Evolutionary conservation across 2,113 vertebrate species (phyloP).

Genomic region (Thunnus thynnus): DNA sequence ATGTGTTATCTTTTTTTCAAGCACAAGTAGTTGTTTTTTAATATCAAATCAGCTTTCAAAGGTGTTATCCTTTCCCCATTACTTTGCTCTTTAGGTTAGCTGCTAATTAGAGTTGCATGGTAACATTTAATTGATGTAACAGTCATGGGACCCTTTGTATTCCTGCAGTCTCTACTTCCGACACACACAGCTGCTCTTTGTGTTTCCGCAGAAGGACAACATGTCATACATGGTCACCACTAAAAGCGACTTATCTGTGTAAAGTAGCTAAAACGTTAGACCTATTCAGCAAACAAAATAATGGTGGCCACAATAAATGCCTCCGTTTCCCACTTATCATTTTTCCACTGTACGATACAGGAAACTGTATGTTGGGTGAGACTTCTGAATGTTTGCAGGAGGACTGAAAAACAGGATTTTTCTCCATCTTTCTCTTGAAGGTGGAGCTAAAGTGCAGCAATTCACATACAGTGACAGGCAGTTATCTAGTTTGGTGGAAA

Average conservation of each 20-base stretch:
- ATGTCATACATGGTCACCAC: not conserved
- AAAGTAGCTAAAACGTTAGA: not conserved
- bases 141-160: not conserved
- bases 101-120: not conserved
- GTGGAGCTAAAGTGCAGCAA: not conserved
- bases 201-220: not conserved
- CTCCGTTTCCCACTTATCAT: not conserved
- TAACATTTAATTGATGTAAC: not conserved
- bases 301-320: not conserved
- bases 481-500: slow-evolving; percentile 35
- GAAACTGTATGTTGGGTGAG: too few relatives aligned
- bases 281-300: not conserved
- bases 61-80: not conserved
- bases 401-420: not conserved
- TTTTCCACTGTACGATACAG: not conserved
- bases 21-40: too few relatives aligned
- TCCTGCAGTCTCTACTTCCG: not conserved
- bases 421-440: not conserved
- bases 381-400: not conserved
- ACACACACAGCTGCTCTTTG: not conserved
- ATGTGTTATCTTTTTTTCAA: too few relatives aligned
- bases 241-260: not conserved
- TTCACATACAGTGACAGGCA: slow-evolving; percentile 13
- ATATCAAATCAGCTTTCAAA: not conserved
- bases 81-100: not conserved